A percentile compares a stretch with the other conserved stretches of the same genome.
Evolutionary conservation across 2,888 invertebrate genomes (phyloP).

Genomic region (Tuta absoluta): DNA sequence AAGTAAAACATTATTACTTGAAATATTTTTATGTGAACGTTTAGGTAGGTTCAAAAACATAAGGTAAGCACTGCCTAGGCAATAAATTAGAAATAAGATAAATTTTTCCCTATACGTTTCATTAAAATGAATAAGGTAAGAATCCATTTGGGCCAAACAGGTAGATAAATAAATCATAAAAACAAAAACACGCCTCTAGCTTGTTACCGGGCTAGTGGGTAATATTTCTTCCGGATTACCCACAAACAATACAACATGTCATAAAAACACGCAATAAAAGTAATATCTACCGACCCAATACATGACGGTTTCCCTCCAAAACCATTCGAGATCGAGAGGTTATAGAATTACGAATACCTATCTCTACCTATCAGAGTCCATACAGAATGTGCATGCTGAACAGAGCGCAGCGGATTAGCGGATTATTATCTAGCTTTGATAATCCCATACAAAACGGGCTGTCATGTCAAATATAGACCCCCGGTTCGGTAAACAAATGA

Average conservation of each 20-base stretch:
- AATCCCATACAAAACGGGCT: no score
- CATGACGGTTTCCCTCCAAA: not conserved
- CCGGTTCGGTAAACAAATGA: no score
- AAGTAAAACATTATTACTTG: not conserved
- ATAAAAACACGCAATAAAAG: slow-evolving; percentile 22
- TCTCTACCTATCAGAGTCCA: not conserved
- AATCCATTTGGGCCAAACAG: not conserved
- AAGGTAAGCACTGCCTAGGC: not conserved
- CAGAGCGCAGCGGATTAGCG: no score
- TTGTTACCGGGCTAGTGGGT: not conserved
- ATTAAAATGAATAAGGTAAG: not conserved
- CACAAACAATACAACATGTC: slow-evolving; percentile 19
- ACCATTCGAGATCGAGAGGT: not conserved
- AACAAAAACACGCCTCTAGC: not conserved
- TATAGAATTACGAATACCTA: not conserved
- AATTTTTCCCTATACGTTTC: not conserved
- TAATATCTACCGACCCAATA: not conserved
- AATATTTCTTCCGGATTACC: slow-evolving; percentile 19
- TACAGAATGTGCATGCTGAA: no score
- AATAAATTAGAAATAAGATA: not conserved
- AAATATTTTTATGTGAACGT: not conserved
- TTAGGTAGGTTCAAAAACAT: no score
- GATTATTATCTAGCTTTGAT: no score
- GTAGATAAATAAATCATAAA: not conserved
- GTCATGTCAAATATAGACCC: no score